Conservation (phyloP, 1,140 invertebrate genomes). For the Euwallacea fornicatus region DNA sequence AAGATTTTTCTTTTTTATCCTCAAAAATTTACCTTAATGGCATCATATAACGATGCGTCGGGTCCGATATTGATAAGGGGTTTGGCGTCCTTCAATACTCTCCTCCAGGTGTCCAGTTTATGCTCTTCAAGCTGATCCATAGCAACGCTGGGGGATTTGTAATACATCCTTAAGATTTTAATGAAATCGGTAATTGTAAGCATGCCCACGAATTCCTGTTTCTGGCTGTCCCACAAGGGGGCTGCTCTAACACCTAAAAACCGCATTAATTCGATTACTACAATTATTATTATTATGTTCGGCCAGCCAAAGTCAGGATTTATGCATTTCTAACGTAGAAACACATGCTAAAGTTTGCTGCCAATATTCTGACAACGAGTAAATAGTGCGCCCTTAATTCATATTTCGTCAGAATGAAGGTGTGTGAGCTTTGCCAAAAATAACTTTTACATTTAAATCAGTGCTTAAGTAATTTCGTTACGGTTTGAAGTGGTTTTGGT, state of each 20-base stretch:
- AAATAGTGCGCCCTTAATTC: conserved; percentile 12
- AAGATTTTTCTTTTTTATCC: background rate
- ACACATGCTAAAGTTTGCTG: background rate
- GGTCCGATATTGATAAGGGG: conserved; percentile 86
- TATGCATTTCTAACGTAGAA: conserved; percentile 10
- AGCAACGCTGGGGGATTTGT: conserved; percentile 85
- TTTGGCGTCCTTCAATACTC: conserved; percentile 77
- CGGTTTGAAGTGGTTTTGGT: background rate
- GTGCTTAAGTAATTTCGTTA: background rate
- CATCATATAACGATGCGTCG: conserved; percentile 88
- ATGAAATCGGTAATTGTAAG: conserved; percentile 99
- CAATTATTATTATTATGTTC: background rate
- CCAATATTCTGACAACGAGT: conserved; percentile 23
- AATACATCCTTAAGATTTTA: conserved; percentile 97
- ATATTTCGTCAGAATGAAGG: conserved; percentile 4
- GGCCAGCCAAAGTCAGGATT: conserved; percentile 5
- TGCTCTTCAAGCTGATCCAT: conserved; percentile 98
- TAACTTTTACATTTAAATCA: conserved; percentile 15
- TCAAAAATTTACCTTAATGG: conserved; percentile 66
- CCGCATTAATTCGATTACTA: background rate
- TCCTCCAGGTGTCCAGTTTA: conserved; percentile 91
- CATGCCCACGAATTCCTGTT: conserved; percentile 95
- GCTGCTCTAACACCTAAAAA: conserved; percentile 86
- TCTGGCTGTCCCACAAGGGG: conserved; percentile 92
- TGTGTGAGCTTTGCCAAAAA: conserved; percentile 24